Conservation (phyloP, 2,888 invertebrate genomes). For the Saturnia japonica region DNA sequence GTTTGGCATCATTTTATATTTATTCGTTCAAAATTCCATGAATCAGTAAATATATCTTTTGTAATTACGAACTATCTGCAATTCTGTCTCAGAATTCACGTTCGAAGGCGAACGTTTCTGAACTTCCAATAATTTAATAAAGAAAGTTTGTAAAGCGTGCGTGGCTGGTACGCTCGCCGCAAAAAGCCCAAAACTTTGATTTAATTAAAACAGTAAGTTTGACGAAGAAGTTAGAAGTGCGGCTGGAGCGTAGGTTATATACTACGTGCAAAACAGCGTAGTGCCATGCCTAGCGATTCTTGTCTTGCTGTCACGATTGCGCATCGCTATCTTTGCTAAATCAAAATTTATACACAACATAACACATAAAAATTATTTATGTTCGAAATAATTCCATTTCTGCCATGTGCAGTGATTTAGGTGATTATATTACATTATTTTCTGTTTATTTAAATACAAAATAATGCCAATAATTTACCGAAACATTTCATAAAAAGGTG, state of each 20-base stretch:
- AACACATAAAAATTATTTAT: background rate
- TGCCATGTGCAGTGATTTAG: background rate
- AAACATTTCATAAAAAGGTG: slow-evolving; percentile 50
- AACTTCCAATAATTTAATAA: slow-evolving; percentile 82
- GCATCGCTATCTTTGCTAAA: slow-evolving; percentile 48
- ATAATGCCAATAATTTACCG: background rate
- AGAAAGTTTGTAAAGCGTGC: slow-evolving; percentile 79
- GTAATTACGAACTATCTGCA: slow-evolving; percentile 66
- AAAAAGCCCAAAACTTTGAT: slow-evolving; percentile 81
- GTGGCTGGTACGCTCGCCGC: slow-evolving; percentile 78
- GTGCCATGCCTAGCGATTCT: slow-evolving; percentile 21
- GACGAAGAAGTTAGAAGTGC: slow-evolving; percentile 71
- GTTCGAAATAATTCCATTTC: background rate
- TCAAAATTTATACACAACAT: slow-evolving; percentile 47
- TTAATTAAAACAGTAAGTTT: slow-evolving; percentile 80
- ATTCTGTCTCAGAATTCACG: slow-evolving; percentile 69
- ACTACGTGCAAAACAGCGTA: slow-evolving; percentile 36
- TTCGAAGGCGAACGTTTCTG: slow-evolving; percentile 79
- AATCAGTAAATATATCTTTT: slow-evolving; percentile 46
- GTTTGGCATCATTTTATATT: background rate
- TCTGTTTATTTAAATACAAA: background rate
- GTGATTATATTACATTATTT: background rate
- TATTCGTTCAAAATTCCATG: slow-evolving; percentile 29
- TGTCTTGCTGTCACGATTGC: background rate
- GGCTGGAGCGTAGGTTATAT: slow-evolving; percentile 51